Percentiles rank a stretch among this genome's conserved stretches.
Evolutionary conservation across 1,140 invertebrate species (phyloP).

Genomic region (Choristoneura fumiferana): DNA sequence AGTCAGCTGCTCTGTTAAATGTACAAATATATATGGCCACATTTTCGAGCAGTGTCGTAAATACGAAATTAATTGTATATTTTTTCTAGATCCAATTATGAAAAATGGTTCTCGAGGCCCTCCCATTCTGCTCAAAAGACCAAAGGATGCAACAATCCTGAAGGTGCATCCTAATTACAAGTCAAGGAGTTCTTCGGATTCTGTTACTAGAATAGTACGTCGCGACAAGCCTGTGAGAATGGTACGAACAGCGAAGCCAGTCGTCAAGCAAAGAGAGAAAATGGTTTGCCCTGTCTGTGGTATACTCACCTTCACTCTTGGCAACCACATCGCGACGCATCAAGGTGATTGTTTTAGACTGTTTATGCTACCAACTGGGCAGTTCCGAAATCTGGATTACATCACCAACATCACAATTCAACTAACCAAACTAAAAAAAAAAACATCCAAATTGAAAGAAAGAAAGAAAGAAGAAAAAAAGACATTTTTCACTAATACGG

Average conservation of each 20-base stretch:
- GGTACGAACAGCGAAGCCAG: conserved; percentile 35
- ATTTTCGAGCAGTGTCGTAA: no score
- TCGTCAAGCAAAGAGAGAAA: conserved; percentile 62
- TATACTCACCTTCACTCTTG: conserved; percentile 66
- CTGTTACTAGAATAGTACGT: conserved; percentile 21
- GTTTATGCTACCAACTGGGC: no score
- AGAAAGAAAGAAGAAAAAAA: no score
- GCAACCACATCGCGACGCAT: conserved; percentile 71
- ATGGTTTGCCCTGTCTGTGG: conserved; percentile 73
- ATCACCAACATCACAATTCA: no score
- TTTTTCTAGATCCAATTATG: conserved; percentile 61
- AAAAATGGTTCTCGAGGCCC: conserved; percentile 64
- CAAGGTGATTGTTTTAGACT: conserved; percentile 56
- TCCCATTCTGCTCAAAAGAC: conserved; percentile 61
- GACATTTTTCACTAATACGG: no score
- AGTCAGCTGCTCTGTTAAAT: no score
- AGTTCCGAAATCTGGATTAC: no score
- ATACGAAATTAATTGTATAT: no score
- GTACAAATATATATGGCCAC: no score
- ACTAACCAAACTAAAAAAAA: no score
- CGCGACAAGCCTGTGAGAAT: conserved; percentile 37
- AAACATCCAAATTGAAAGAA: no score
- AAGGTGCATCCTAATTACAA: conserved; percentile 56
- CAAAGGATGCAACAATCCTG: conserved; percentile 64
- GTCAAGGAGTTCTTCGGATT: conserved; percentile 26